These are phyloP conservation scores for Gavia stellata DNA, from an alignment of 2,113 vertebrate species.

Conservation along the genomic window DNA sequence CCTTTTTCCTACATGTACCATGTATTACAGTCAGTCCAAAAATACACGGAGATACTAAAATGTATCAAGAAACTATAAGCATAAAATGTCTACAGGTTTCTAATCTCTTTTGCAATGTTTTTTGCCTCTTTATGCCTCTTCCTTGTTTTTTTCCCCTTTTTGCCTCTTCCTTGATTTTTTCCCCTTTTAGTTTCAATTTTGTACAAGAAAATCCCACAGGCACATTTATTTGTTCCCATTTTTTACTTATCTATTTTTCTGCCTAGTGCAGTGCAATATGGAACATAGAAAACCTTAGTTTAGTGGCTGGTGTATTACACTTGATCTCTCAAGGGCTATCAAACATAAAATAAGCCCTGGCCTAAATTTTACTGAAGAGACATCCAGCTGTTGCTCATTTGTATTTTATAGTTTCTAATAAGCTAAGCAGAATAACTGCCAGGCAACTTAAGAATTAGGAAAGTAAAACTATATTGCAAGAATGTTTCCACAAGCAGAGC, in stretches of 20 bases:
- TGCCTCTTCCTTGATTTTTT: not conserved
- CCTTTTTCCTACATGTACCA: not conserved
- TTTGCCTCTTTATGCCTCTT: not conserved
- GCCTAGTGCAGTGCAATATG: not conserved
- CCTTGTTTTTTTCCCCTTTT: not conserved
- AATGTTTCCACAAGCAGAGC: not conserved
- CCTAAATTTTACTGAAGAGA: not conserved
- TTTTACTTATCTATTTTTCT: not conserved
- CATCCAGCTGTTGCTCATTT: not conserved
- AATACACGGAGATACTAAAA: not conserved
- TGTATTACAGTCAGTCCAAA: not conserved
- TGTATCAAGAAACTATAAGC: not conserved
- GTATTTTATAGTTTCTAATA: not conserved
- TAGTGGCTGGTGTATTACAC: not conserved
- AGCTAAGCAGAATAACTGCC: not conserved
- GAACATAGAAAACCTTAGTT: not conserved
- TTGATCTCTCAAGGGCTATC: not conserved
- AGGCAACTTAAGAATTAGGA: not conserved
- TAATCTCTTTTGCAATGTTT: not conserved
- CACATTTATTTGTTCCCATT: not conserved
- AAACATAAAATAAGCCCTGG: not conserved
- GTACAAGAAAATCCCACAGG: not conserved
- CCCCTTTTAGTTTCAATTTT: not conserved
- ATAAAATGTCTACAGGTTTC: not conserved
- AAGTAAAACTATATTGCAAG: not conserved